Evolutionary conservation across 1,140 invertebrate species (phyloP).

Genomic region (Panagrolaimus sp.): DNA sequence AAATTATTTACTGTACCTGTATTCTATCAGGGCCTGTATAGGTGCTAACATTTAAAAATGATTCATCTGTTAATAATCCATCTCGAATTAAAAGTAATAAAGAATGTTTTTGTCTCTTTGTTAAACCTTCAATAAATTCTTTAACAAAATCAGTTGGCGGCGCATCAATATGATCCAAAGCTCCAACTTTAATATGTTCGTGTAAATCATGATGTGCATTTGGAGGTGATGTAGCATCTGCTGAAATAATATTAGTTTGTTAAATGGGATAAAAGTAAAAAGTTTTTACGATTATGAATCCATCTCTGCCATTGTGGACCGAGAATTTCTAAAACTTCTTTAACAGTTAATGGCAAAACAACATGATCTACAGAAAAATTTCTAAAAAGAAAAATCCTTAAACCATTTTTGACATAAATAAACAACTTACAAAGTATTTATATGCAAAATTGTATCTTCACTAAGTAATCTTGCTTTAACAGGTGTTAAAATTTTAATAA

Average conservation of each 20-base stretch:
- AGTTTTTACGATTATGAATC: constrained; percentile 36
- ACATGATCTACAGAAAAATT: constrained; percentile 46
- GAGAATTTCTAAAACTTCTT: constrained; percentile 36
- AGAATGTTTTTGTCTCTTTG: constrained; percentile 39
- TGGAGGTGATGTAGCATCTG: not conserved
- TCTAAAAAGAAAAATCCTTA: constrained; percentile 21
- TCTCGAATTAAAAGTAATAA: constrained; percentile 35
- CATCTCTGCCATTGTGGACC: constrained; percentile 40
- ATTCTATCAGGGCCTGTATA: constrained; percentile 43
- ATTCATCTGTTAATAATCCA: constrained; percentile 43
- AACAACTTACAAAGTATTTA: constrained; percentile 38
- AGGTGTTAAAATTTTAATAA: constrained; percentile 31
- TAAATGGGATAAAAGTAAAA: not conserved
- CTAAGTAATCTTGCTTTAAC: constrained; percentile 37
- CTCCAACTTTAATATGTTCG: constrained; percentile 26
- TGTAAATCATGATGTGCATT: constrained; percentile 1
- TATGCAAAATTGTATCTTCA: constrained; percentile 42
- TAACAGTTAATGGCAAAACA: constrained; percentile 32
- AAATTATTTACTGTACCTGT: constrained; percentile 32
- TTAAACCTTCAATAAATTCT: constrained; percentile 39
- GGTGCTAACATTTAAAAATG: constrained; percentile 39
- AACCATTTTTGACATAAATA: not conserved
- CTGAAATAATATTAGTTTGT: not conserved
- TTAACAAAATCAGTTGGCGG: constrained; percentile 36
- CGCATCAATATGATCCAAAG: constrained; percentile 33